Evolutionary conservation across 92 coral and sea anemone species (phyloP).

Genomic region (Phenganax subtilis): DNA sequence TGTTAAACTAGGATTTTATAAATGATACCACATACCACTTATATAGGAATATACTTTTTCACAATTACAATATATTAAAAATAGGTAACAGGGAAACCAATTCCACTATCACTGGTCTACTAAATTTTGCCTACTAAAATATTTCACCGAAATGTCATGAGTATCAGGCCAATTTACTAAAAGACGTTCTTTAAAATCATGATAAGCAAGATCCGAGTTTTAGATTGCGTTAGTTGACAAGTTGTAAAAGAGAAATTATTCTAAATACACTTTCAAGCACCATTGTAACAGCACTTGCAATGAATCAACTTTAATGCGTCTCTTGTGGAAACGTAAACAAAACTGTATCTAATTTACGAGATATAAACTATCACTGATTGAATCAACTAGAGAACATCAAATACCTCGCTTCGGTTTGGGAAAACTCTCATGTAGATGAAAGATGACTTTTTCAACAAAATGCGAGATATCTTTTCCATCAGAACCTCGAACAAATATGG

Average conservation of each 20-base stretch:
- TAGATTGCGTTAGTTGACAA: too few relatives aligned
- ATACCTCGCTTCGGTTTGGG: conserved; percentile 85
- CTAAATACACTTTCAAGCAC: not conserved
- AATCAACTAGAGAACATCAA: conserved; percentile 9
- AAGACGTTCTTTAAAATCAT: too few relatives aligned
- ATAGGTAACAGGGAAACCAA: too few relatives aligned
- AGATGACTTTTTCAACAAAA: conserved; percentile 93
- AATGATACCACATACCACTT: not conserved
- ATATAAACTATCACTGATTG: not conserved
- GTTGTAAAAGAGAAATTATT: too few relatives aligned
- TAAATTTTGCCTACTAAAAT: too few relatives aligned
- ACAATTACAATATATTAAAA: not conserved
- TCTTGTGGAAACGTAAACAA: not conserved
- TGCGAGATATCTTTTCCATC: conserved; percentile 87
- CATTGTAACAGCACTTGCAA: not conserved
- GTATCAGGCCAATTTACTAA: too few relatives aligned
- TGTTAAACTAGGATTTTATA: not conserved
- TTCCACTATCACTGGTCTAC: too few relatives aligned
- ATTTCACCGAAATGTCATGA: too few relatives aligned
- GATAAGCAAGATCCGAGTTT: too few relatives aligned
- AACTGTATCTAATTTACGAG: conserved; percentile 6
- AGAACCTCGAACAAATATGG: conserved; percentile 87
- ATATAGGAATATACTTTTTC: not conserved
- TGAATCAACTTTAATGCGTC: too few relatives aligned
- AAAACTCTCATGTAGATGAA: conserved; percentile 91